A percentile compares a stretch with the other conserved stretches of the same genome.
Conservation (phyloP, 2,797 vertebrate species). For the Galago senegalensis region DNA sequence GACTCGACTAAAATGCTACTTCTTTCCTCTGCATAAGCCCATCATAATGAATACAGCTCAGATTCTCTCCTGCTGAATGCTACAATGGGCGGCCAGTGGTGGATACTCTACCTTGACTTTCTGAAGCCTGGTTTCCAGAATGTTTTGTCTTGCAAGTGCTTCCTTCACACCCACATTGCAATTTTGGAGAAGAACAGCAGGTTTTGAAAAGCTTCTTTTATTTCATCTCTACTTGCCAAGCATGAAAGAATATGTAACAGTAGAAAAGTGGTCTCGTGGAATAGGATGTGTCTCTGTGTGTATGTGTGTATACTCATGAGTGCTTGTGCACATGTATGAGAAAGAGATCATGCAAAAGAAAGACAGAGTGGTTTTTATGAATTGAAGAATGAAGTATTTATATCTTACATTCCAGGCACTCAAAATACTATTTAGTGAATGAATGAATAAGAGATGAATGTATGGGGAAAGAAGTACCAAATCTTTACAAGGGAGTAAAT, state of each 20-base stretch:
- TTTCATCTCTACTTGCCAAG: background rate
- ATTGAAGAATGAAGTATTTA: background rate
- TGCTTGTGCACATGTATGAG: background rate
- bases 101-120: background rate
- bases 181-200: background rate
- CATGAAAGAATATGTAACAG: background rate
- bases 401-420: background rate
- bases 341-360: background rate
- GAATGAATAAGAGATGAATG: background rate
- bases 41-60: background rate
- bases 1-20: background rate
- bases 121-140: background rate
- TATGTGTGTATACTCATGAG: background rate
- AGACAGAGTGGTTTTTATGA: background rate
- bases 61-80: background rate
- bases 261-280: background rate
- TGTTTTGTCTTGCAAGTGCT: background rate
- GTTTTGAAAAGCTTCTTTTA: background rate
- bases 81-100: background rate
- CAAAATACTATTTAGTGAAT: background rate
- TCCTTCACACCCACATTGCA: background rate
- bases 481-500: background rate
- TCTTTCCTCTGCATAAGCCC: background rate
- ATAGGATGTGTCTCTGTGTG: accelerated
- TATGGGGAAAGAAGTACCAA: background rate